Evolutionary conservation across 2,113 vertebrate species (phyloP), one percentile per base, ranked within the genome.

Genomic region (Phalacrocorax carbo): DNA sequence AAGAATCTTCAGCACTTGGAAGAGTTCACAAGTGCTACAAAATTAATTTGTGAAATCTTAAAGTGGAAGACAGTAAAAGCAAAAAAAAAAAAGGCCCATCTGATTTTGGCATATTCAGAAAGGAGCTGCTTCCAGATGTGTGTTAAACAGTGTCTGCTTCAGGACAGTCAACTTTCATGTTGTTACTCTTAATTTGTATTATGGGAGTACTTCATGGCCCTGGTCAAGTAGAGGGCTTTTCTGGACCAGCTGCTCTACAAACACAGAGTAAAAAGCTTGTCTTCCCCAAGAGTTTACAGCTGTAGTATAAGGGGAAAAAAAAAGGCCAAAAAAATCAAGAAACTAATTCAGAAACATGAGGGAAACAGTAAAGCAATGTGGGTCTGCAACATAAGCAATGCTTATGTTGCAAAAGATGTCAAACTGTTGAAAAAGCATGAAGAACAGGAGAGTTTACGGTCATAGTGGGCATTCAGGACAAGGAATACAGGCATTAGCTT

Each of bases 131-230:
- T 61, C 54, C 26, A 69, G 12, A 27, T 72, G 8, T 69, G 13
- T 57, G 7, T 83, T 86, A 11, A 62, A 38, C 29, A 42, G 5
- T 15, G 10, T 10, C 58, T 91, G 5, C 26, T 77, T 68, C n/a
- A 30, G 3, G 10, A 83, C 58, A 44, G 36, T 55, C 25, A 57
- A 44, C 13, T 32, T 86, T 46, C 19, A 9, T 89, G 7, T 27
- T 76, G 27, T 69, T 70, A 25, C 22, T 73, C 7, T 23, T 73
- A 11, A 15, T 42, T 61, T 49, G 0, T 27, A 4, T 40, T 38
- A 36, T 11, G 2, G 9, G 61, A 75, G 19, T 58, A n/a, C 11
- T 48, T 17, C 1, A 1, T 0, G 0, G 4, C 10, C 5, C 7
- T 49, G 27, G 4, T 36, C 23, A 68, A 76, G 42, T 10, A 73